These are phyloP conservation scores for Actinernus sp. DNA, from an alignment of 92 coral and sea anemone species.

Conservation along the genomic window DNA sequence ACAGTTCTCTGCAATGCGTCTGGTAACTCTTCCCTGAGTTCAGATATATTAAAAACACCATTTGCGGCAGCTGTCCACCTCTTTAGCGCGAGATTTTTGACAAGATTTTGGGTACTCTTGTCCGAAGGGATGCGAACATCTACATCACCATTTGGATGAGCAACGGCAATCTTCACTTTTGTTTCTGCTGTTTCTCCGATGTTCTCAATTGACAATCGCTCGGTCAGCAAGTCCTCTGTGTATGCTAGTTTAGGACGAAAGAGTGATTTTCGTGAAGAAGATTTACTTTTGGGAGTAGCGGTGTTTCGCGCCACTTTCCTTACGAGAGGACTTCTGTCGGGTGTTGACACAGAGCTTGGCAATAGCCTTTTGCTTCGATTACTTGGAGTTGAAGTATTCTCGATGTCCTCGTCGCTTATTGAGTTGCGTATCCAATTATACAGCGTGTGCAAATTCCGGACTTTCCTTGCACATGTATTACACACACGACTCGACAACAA, in stretches of 20 bases:
- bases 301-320: neutral
- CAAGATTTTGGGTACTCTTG: neutral
- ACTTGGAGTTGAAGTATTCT: neutral
- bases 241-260: neutral
- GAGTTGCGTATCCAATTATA: neutral
- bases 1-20: constrained; percentile 23
- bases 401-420: neutral
- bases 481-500: neutral
- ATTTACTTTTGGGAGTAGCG: neutral
- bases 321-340: neutral
- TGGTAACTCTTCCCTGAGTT: constrained; percentile 19
- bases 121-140: neutral
- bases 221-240: neutral
- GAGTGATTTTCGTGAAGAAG: neutral
- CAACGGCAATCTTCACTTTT: neutral
- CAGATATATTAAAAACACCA: constrained; percentile 25
- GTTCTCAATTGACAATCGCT: neutral
- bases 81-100: neutral
- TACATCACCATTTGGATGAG: neutral
- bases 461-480: neutral
- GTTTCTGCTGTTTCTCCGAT: neutral
- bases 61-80: constrained; percentile 18
- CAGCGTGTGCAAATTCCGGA: neutral
- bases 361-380: neutral
- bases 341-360: neutral